These are phyloP conservation scores for Tribolium castaneum DNA, from an alignment of 1,140 invertebrate genomes.

Conservation along the genomic window DNA sequence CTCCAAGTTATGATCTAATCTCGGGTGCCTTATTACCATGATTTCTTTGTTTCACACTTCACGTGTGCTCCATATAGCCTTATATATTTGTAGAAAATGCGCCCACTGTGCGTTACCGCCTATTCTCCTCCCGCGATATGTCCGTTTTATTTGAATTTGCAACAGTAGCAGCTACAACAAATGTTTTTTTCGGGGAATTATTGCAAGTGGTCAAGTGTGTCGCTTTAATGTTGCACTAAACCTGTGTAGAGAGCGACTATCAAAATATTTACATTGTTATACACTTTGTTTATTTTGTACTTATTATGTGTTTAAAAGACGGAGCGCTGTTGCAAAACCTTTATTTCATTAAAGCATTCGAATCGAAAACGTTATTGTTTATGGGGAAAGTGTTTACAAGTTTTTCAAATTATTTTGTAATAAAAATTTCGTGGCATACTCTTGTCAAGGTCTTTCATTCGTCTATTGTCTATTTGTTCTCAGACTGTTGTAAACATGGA, in stretches of 20 bases:
- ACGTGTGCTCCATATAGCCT: constrained; percentile 18
- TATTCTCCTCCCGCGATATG: constrained; percentile 17
- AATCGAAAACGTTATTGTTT: constrained; percentile 21
- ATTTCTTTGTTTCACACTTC: constrained; percentile 21
- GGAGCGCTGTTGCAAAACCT: constrained; percentile 1
- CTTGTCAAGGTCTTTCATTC: background rate
- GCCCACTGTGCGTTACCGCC: constrained; percentile 19
- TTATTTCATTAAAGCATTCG: constrained; percentile 22
- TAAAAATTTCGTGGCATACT: background rate
- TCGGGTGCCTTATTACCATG: background rate
- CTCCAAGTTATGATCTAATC: background rate
- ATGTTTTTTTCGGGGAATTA: background rate
- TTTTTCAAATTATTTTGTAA: constrained; percentile 5
- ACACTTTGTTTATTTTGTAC: constrained; percentile 25
- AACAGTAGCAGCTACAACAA: background rate
- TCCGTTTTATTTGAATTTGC: constrained; percentile 14
- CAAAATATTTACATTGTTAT: constrained; percentile 41
- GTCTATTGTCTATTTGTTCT: background rate
- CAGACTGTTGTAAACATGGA: background rate
- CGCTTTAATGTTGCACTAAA: constrained; percentile 7
- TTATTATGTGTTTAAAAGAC: constrained; percentile 12
- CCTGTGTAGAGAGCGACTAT: constrained; percentile 6
- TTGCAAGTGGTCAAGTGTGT: background rate
- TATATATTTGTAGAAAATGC: constrained; percentile 35
- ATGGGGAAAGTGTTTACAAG: background rate